A percentile compares a stretch with the other conserved stretches of the same genome.
Evolutionary conservation across 1,140 invertebrate species (phyloP).

Genomic region (Brachionus rubens): DNA sequence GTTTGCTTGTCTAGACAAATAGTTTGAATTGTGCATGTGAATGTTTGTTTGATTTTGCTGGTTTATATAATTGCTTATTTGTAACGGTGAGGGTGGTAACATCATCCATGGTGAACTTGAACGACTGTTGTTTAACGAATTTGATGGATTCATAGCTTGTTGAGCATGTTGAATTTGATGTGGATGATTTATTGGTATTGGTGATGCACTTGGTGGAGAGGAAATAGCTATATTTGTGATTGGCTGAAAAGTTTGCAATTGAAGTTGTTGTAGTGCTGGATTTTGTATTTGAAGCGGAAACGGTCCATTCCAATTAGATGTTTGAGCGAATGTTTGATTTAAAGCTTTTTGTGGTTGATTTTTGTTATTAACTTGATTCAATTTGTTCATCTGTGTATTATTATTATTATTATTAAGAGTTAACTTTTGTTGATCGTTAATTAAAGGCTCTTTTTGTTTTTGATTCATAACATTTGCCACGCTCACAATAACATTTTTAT

Average conservation of each 20-base stretch:
- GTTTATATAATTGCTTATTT: background rate
- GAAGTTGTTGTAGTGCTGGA: background rate
- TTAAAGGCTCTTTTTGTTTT: constrained; percentile 20
- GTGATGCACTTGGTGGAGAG: constrained; percentile 11
- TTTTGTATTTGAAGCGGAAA: constrained; percentile 16
- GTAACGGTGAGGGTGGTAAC: background rate
- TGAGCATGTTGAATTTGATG: no score
- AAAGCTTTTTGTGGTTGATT: background rate
- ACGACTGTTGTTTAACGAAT: constrained; percentile 29
- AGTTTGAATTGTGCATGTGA: background rate
- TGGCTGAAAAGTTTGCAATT: constrained; percentile 38
- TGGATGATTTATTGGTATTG: background rate
- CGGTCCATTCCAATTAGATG: background rate
- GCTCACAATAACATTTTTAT: background rate
- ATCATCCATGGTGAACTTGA: constrained; percentile 40
- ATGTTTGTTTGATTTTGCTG: constrained; percentile 8
- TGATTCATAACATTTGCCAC: constrained; percentile 21
- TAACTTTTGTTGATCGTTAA: no score
- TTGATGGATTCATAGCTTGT: background rate
- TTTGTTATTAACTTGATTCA: background rate
- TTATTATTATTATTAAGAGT: no score
- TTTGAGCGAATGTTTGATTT: background rate
- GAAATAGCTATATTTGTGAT: background rate
- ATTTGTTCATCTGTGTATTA: no score
- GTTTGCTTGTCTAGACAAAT: background rate